Evolutionary conservation across 2,888 invertebrate genomes (phyloP).

Genomic region (Selenia dentaria): DNA sequence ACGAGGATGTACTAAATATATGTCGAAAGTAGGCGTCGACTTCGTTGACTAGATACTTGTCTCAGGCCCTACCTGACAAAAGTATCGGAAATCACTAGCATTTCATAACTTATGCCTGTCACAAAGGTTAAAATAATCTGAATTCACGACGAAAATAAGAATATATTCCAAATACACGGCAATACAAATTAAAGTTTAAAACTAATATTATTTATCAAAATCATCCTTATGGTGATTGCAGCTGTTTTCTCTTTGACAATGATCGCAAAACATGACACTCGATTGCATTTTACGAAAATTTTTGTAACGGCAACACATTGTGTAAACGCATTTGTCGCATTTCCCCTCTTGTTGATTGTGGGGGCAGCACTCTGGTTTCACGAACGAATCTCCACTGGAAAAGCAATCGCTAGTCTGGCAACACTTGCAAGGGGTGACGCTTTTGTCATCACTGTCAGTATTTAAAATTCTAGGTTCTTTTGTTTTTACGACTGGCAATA

Average conservation of each 20-base stretch:
- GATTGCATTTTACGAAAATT: conserved; percentile 35
- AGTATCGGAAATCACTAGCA: too few relatives aligned
- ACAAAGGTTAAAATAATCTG: too few relatives aligned
- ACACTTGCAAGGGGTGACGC: conserved; percentile 37
- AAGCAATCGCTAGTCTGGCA: conserved; percentile 52
- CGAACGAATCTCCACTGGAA: conserved; percentile 62
- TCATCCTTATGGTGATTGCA: conserved; percentile 17
- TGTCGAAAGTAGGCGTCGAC: too few relatives aligned
- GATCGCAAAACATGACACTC: conserved; percentile 42
- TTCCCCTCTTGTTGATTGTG: conserved; percentile 25
- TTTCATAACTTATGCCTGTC: too few relatives aligned
- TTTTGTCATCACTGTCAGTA: conserved; percentile 1
- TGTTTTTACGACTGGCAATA: conserved; percentile 68
- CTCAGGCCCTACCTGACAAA: too few relatives aligned
- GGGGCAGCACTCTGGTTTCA: conserved; percentile 43
- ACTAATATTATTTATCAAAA: conserved; percentile 32
- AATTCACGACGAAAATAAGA: background rate
- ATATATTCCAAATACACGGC: conserved; percentile 19
- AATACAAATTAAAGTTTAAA: conserved; percentile 28
- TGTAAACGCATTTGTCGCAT: conserved; percentile 50
- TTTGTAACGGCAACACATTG: conserved; percentile 53
- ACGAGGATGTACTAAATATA: too few relatives aligned
- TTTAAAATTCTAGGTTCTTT: conserved; percentile 2
- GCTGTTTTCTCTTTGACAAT: conserved; percentile 35
- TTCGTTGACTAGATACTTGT: too few relatives aligned